phyloP scores from a whole-genome alignment of 2,888 invertebrate genomes.

The Harmothoe impar region DNA sequence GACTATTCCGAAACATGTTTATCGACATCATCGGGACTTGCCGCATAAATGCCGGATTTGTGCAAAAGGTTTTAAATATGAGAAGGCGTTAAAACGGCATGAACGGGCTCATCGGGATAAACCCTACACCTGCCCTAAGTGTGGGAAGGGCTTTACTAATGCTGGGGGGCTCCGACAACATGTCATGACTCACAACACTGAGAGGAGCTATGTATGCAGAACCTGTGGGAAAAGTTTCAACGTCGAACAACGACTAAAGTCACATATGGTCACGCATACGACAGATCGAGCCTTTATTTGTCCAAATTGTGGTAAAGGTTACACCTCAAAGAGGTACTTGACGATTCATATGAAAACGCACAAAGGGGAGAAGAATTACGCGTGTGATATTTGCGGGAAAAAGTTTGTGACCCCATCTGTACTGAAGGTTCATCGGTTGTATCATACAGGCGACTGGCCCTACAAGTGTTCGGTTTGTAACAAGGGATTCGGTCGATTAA shows the following conservation, averaged over 20 bases:
- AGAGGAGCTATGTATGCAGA: neutral
- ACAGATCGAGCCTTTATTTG: neutral
- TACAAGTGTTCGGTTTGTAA: neutral
- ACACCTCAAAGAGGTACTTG: neutral
- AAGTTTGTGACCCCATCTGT: neutral
- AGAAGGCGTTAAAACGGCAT: neutral
- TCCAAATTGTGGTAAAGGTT: neutral
- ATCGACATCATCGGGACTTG: neutral
- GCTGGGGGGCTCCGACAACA: neutral
- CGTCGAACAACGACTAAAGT: neutral
- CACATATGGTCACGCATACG: neutral
- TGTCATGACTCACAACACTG: neutral
- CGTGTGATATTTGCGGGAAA: neutral
- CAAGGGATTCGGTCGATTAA: neutral
- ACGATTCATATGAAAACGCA: neutral
- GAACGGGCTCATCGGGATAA: neutral
- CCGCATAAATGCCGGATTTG: neutral
- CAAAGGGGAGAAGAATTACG: neutral
- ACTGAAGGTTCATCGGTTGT: neutral
- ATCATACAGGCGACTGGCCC: neutral
- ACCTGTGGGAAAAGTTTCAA: neutral
- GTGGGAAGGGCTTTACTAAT: neutral
- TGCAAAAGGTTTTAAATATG: neutral
- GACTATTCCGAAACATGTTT: neutral
- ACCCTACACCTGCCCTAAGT: neutral